Evolutionary conservation across 2,888 invertebrate species (phyloP).

Genomic region (Julus scandinavius): DNA sequence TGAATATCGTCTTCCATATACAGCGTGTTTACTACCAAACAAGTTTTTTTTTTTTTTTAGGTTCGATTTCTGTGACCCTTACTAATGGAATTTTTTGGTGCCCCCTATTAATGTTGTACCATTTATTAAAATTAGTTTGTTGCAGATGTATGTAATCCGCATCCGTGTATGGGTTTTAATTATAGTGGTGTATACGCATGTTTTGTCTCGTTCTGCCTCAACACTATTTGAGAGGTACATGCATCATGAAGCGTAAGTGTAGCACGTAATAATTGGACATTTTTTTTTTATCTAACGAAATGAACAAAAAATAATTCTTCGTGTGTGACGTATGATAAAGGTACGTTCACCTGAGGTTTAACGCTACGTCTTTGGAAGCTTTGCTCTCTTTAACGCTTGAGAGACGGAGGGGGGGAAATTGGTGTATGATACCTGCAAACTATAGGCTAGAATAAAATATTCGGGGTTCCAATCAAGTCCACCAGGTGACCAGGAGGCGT

Average conservation of each 20-base stretch:
- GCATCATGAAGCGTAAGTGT: neutral
- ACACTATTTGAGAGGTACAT: neutral
- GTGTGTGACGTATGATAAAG: conserved; percentile 17
- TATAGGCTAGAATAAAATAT: neutral
- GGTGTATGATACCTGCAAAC: conserved; percentile 5
- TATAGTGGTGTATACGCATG: neutral
- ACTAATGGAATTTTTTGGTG: neutral
- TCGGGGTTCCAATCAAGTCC: neutral
- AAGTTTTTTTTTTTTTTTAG: conserved; percentile 15
- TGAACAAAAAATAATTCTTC: neutral
- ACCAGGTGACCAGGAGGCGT: neutral
- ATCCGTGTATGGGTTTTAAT: neutral
- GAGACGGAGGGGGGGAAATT: neutral
- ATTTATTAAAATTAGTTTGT: neutral
- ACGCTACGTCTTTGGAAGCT: neutral
- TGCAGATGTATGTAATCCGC: neutral
- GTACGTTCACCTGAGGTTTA: conserved; percentile 24
- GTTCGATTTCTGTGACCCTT: neutral
- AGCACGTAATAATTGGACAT: conserved; percentile 8
- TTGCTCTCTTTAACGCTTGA: conserved; percentile 30
- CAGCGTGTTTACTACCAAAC: neutral
- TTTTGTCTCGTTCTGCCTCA: conserved; percentile 5
- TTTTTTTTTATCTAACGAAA: neutral
- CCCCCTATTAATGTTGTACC: conserved; percentile 6
- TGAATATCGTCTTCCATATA: conserved; percentile 2